Conservation (phyloP, 2,888 invertebrate genomes). For the Syrphus vitripennis region DNA sequence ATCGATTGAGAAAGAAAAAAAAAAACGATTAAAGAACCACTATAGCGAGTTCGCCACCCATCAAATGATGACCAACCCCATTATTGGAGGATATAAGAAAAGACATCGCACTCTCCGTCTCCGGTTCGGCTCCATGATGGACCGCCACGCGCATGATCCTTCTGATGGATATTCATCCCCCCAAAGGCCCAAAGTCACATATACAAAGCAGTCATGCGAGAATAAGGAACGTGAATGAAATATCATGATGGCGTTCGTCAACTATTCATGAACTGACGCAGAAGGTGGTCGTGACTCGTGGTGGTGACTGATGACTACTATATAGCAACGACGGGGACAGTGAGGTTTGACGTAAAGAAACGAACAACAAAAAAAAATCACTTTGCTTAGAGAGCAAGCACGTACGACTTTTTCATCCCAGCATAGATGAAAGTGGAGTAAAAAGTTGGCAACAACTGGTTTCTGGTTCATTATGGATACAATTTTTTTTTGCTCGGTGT, state of each 20-base stretch:
- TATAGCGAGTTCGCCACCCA: conserved; percentile 12
- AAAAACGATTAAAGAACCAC: not conserved
- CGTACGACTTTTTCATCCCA: conserved; percentile 38
- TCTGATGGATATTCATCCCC: conserved; percentile 33
- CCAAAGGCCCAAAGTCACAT: conserved; percentile 1
- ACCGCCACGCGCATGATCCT: conserved; percentile 68
- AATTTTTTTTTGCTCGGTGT: not conserved
- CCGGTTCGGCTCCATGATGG: not conserved
- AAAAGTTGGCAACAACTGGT: conserved; percentile 69
- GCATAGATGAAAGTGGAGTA: conserved; percentile 58
- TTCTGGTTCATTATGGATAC: conserved; percentile 67
- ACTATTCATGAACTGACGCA: conserved; percentile 39
- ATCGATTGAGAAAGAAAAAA: not conserved
- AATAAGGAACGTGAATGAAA: conserved; percentile 69
- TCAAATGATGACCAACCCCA: conserved; percentile 55
- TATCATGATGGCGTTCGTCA: conserved; percentile 69
- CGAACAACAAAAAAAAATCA: conserved; percentile 4
- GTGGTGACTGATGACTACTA: not conserved
- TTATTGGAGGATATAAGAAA: conserved; percentile 19
- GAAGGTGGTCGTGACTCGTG: conserved; percentile 22
- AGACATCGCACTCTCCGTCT: not conserved
- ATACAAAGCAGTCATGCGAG: conserved; percentile 63
- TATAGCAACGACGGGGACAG: not conserved
- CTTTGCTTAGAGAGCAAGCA: conserved; percentile 18
- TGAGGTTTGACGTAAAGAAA: not conserved